Conservation (phyloP, 2,888 invertebrate genomes). For the Erpobdella octoculata region DNA sequence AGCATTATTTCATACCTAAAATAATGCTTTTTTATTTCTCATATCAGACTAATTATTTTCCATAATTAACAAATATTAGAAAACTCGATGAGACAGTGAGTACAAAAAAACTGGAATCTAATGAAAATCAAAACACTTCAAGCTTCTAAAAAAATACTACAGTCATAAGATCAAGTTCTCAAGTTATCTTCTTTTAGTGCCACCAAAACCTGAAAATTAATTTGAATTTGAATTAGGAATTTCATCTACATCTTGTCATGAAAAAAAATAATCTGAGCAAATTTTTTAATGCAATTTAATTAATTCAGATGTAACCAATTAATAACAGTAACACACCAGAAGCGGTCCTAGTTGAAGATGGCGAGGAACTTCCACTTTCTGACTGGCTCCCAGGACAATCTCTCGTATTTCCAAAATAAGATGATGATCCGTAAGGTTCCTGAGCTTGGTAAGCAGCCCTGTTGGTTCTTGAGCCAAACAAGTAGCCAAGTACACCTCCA, state of each 20-base stretch:
- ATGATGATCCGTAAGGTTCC: neutral
- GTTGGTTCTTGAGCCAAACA: conserved; percentile 36
- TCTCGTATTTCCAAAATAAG: conserved; percentile 7
- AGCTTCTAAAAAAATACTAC: too few relatives aligned
- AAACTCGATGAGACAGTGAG: too few relatives aligned
- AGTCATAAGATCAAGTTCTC: neutral
- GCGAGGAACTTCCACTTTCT: neutral
- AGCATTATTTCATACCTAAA: too few relatives aligned
- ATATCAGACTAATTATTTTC: too few relatives aligned
- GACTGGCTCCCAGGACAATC: neutral
- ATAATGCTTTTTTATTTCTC: too few relatives aligned
- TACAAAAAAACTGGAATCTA: too few relatives aligned
- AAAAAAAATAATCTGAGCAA: neutral
- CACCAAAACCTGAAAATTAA: conserved; percentile 23
- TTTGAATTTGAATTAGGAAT: neutral
- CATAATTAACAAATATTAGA: too few relatives aligned
- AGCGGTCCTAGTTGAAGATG: neutral
- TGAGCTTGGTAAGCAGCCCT: neutral
- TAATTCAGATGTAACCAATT: neutral
- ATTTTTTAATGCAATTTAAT: neutral
- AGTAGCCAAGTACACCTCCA: conserved; percentile 38
- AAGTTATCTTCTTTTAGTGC: conserved; percentile 26
- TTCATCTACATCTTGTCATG: neutral
- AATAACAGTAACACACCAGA: neutral
- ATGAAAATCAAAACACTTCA: too few relatives aligned